Conservation (phyloP, 2,888 invertebrate species). For the Mystacides longicornis region DNA sequence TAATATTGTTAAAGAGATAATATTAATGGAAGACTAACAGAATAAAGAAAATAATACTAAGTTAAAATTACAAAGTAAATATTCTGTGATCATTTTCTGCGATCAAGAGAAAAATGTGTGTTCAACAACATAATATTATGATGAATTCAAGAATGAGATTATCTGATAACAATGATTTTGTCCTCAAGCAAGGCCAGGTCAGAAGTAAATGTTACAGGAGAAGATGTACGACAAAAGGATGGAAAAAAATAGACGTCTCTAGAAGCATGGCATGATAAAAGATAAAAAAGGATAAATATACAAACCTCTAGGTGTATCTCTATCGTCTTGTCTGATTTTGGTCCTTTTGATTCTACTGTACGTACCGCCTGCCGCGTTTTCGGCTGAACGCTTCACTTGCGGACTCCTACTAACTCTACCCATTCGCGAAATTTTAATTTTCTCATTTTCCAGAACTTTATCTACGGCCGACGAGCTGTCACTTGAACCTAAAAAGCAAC, state of each 20-base stretch:
- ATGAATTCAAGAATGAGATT: too few relatives aligned
- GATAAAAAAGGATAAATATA: neutral
- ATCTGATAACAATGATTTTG: too few relatives aligned
- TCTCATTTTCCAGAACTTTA: conserved; percentile 9
- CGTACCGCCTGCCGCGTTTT: conserved; percentile 9
- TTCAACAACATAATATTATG: too few relatives aligned
- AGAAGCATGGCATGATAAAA: neutral
- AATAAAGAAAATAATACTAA: too few relatives aligned
- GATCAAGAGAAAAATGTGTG: too few relatives aligned
- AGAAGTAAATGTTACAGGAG: too few relatives aligned
- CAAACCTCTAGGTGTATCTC: conserved; percentile 21
- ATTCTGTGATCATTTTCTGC: too few relatives aligned
- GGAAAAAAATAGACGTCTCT: neutral
- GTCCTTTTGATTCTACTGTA: conserved; percentile 22
- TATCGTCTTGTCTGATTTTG: conserved; percentile 22
- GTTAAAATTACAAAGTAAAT: too few relatives aligned
- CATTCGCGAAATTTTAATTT: conserved; percentile 16
- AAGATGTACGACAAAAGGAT: too few relatives aligned
- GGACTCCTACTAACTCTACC: conserved; percentile 21
- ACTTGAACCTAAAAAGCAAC: neutral
- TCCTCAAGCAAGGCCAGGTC: too few relatives aligned
- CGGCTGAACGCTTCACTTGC: conserved; percentile 19
- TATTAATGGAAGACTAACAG: neutral
- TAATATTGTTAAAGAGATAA: neutral
- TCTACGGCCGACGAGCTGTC: conserved; percentile 6